A percentile compares a stretch with the other conserved stretches of the same genome.
Conservation (phyloP, 2,797 vertebrate genomes). For the Poeciliopsis presidionis region DNA sequence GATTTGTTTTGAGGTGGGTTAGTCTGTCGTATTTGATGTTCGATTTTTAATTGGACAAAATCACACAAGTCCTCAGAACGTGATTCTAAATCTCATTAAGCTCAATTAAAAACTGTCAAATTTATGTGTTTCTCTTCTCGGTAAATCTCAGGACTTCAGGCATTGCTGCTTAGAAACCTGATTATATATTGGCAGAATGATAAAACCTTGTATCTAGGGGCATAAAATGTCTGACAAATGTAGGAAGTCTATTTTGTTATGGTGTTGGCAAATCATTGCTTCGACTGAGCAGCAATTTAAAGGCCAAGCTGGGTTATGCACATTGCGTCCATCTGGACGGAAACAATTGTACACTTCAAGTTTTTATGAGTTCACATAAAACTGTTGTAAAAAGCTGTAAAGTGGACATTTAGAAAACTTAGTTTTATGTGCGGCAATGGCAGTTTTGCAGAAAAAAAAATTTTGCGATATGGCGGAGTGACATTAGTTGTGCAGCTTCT, state of each 20-base stretch:
- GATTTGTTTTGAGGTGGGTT: not conserved
- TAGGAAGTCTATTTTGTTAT: not conserved
- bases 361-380: not conserved
- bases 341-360: not conserved
- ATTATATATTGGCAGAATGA: not conserved
- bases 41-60: too few relatives aligned
- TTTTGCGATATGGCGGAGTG: not conserved
- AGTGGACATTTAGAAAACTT: not conserved
- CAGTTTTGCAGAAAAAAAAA: not conserved
- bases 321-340: not conserved
- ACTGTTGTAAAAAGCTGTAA: not conserved
- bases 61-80: not conserved
- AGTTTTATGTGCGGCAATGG: not conserved
- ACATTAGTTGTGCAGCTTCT: not conserved
- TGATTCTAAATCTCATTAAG: not conserved
- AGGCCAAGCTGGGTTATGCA: not conserved
- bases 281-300: not conserved
- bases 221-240: not conserved
- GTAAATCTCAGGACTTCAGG: not conserved
- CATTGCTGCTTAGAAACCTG: not conserved
- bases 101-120: not conserved
- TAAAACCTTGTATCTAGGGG: not conserved
- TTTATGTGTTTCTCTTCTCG: not conserved
- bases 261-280: not conserved
- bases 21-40: not conserved